Evolutionary conservation across 1,140 invertebrate genomes (phyloP).

Genomic region (Bactericera cockerelli): DNA sequence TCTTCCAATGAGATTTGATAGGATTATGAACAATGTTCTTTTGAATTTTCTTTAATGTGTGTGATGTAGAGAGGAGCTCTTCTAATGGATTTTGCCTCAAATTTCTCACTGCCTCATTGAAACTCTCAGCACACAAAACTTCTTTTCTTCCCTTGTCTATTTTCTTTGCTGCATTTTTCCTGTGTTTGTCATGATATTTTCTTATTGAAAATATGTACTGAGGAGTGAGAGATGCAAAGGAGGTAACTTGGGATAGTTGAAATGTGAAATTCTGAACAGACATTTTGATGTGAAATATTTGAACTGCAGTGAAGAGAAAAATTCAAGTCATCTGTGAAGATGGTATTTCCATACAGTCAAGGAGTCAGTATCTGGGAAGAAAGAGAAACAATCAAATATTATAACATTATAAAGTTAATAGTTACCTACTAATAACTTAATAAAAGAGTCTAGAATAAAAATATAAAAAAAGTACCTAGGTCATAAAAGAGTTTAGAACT

Average conservation of each 20-base stretch:
- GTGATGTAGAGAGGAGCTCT: background rate
- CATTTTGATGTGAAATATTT: no score
- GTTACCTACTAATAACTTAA: no score
- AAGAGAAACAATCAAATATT: no score
- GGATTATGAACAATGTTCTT: background rate
- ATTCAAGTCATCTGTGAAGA: no score
- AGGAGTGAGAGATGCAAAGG: background rate
- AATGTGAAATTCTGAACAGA: constrained; percentile 4
- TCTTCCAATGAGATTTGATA: background rate
- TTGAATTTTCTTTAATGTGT: background rate
- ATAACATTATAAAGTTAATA: no score
- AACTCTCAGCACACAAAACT: background rate
- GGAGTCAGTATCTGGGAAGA: no score
- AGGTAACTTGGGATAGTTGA: background rate
- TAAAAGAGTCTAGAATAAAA: no score
- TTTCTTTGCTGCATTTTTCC: background rate
- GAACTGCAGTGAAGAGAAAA: no score
- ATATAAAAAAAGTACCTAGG: no score
- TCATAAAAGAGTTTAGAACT: no score
- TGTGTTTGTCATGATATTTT: background rate
- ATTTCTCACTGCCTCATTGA: background rate
- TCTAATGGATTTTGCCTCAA: background rate
- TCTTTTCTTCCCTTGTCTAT: background rate
- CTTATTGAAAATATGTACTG: background rate
- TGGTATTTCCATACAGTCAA: no score